phyloP scores from a whole-genome alignment of 2,113 vertebrate species.

The Hippopotamus amphibius region DNA sequence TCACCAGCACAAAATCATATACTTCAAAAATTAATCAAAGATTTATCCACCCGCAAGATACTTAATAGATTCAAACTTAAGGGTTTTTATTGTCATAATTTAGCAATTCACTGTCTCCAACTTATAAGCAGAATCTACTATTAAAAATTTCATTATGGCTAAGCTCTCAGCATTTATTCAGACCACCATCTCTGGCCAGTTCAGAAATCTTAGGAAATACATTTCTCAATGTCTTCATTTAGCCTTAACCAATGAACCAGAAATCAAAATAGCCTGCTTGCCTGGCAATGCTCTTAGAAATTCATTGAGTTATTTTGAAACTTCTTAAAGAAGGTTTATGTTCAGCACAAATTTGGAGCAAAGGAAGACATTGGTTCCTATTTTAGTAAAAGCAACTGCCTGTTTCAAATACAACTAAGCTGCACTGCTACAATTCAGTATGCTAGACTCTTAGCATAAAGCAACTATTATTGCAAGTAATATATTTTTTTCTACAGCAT shows the following conservation, averaged over 20 bases:
- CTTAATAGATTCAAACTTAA: background rate
- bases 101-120: background rate
- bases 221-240: background rate
- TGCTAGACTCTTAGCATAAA: background rate
- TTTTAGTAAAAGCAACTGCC: background rate
- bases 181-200: background rate
- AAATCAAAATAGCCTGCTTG: background rate
- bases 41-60: background rate
- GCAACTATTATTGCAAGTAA: background rate
- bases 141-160: background rate
- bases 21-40: conserved; percentile 9
- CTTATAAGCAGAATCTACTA: background rate
- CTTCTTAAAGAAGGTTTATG: background rate
- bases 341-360: background rate
- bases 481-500: background rate
- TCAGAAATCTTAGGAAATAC: background rate
- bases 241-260: background rate
- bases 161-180: background rate
- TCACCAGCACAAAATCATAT: background rate
- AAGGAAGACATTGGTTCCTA: background rate
- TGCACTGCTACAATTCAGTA: background rate
- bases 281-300: background rate
- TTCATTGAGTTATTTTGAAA: background rate
- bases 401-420: background rate
- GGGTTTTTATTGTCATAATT: background rate